Evolutionary conservation across 2,888 invertebrate species (phyloP), one percentile per base, ranked within the genome.

Genomic region (Agrochola lota): DNA sequence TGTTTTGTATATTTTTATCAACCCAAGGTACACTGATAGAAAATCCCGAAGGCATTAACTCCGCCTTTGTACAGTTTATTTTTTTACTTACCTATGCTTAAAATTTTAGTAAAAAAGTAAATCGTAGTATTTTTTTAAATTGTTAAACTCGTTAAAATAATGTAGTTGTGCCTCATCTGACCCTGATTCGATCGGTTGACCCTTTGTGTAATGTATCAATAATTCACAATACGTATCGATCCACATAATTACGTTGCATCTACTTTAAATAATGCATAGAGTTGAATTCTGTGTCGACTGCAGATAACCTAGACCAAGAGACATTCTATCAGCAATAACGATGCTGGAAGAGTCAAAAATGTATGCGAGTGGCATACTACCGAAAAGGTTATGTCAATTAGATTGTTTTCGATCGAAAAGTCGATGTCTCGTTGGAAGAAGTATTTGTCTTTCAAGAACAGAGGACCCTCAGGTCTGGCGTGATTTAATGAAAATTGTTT

Each of bases 161-260:
- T 26, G 4, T 15, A 67, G 12, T 30, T 17, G 7, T 43, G 40
- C 17, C 52, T 17, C 20, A 43, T 30, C 8, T 62, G 60, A 46
- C 70, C 30, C 3, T 35, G 23, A 35, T 35, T 3, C 43, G 20
- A 43, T 30, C 17, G 30, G 9, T 30, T 43, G 49, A 69, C 52
- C 20, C 23, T 8, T 57, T 55, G 23, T n/a, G 20, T 26, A 49
- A 6, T 30, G 17, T 26, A 20, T 62, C 6, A 69, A 77, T 78
- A 46, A 62, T 78, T 71, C 23, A 55, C 26, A 46, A 23, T 5
- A 20, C 8, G 2, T 43, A 46, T 77, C 49, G 69, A 69, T 77
- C 7, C n/a, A 30, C 11, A 4, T 23, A 46, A 4, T 6, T n/a
- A n/a, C 11, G 17, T n/a, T 71, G 62, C 71, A 70, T 17, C 62